Percentiles rank a stretch among this genome's conserved stretches.
phyloP scores from a whole-genome alignment of 1,140 invertebrate species.

The Mya arenaria region DNA sequence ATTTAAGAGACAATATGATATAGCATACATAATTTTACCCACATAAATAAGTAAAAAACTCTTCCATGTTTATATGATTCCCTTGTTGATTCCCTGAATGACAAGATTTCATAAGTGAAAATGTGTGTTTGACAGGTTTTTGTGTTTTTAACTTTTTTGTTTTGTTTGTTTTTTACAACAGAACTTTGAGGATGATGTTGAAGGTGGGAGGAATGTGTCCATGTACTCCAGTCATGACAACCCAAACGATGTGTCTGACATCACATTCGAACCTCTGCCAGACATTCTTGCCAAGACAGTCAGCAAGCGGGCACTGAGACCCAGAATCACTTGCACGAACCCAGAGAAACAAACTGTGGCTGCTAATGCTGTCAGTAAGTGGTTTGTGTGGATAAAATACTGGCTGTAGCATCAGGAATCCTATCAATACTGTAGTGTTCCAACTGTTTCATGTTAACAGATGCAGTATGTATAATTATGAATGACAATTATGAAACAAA shows the following conservation, averaged over 20 bases:
- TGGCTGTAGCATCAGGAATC: no score
- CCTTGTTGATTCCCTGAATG: no score
- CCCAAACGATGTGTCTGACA: slow-evolving; percentile 46
- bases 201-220: slow-evolving; percentile 20
- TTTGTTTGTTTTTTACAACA: background rate
- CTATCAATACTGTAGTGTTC: no score
- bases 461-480: no score
- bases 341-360: slow-evolving; percentile 62
- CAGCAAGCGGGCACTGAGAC: slow-evolving; percentile 64
- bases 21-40: no score
- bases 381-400: no score
- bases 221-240: slow-evolving; percentile 44
- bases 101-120: no score
- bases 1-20: no score
- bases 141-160: background rate
- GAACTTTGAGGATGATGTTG: slow-evolving; percentile 51
- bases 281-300: slow-evolving; percentile 72
- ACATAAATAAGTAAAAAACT: no score
- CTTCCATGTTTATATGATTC: no score
- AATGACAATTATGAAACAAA: no score
- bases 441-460: no score
- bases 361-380: slow-evolving; percentile 67
- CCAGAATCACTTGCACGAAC: slow-evolving; percentile 68
- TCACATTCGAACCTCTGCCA: slow-evolving; percentile 76
- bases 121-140: background rate